phyloP scores from a whole-genome alignment of 1,140 invertebrate genomes.

The Spodoptera litura region DNA sequence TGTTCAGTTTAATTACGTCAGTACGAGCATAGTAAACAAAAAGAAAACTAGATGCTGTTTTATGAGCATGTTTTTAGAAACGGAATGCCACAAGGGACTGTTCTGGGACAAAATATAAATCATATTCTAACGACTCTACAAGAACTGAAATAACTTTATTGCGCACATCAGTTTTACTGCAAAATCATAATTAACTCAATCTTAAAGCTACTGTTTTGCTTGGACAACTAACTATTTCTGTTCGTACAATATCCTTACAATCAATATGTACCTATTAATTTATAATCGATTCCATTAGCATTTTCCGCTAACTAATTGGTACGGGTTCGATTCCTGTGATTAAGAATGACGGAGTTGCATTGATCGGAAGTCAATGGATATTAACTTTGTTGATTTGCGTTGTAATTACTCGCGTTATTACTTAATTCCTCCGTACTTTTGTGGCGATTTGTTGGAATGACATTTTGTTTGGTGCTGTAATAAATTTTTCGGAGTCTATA shows the following conservation, averaged over 20 bases:
- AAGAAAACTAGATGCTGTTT: too few species aligned
- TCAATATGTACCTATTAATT: slow-evolving; percentile 5
- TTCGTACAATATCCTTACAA: slow-evolving; percentile 14
- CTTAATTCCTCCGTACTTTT: slow-evolving; percentile 25
- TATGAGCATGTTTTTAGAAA: background rate
- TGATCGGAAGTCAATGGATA: slow-evolving; percentile 29
- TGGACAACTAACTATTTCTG: background rate
- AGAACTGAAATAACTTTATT: too few species aligned
- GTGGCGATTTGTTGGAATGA: background rate
- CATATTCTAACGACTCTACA: too few species aligned
- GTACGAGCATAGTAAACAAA: too few species aligned
- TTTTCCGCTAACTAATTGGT: slow-evolving; percentile 27
- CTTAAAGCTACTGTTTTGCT: too few species aligned
- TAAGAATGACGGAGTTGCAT: slow-evolving; percentile 26
- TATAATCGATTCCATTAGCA: slow-evolving; percentile 17
- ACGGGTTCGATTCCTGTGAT: slow-evolving; percentile 28
- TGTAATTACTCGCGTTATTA: slow-evolving; percentile 19
- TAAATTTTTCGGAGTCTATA: background rate
- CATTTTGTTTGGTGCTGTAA: slow-evolving; percentile 5
- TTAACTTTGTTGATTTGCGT: slow-evolving; percentile 28
- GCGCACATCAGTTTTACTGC: too few species aligned
- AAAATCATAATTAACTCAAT: too few species aligned
- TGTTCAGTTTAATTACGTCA: too few species aligned
- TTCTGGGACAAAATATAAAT: background rate
- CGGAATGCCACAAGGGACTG: background rate